These are phyloP conservation scores for Vulpes ferrilata DNA, from an alignment of 2,113 vertebrate genomes.

Conservation along the genomic window DNA sequence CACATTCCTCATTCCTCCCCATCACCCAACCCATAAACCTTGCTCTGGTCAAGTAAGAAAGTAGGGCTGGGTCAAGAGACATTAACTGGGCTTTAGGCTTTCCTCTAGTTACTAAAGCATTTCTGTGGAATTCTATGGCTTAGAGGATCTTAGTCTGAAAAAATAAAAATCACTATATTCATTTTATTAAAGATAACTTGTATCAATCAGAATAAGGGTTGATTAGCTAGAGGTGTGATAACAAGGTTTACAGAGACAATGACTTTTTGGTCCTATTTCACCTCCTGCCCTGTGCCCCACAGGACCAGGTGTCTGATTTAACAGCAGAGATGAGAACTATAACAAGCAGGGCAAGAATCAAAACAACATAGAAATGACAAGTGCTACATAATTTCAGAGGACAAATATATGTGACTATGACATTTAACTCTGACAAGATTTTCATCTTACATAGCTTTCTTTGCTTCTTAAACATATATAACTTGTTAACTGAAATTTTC, in stretches of 20 bases:
- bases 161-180: conserved; percentile 4
- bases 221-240: not conserved
- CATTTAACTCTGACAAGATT: conserved; percentile 55
- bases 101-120: conserved; percentile 1
- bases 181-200: conserved; percentile 38
- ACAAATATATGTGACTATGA: not conserved
- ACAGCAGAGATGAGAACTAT: not conserved
- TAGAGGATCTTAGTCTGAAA: not conserved
- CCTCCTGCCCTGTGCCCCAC: not conserved
- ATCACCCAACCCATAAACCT: not conserved
- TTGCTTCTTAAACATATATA: conserved; percentile 38
- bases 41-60: conserved; percentile 6
- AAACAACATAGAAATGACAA: conserved; percentile 27
- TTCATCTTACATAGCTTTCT: conserved; percentile 3
- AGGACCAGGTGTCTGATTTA: not conserved
- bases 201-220: not conserved
- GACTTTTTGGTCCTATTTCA: conserved; percentile 6
- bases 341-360: not conserved
- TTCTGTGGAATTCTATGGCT: not conserved
- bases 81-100: not conserved
- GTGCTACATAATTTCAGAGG: not conserved
- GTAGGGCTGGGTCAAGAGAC: not conserved
- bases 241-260: not conserved
- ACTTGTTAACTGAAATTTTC: conserved; percentile 20
- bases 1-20: not conserved